phyloP scores from a whole-genome alignment of 2,888 invertebrate species.

The Caenorhabditis sp. region DNA sequence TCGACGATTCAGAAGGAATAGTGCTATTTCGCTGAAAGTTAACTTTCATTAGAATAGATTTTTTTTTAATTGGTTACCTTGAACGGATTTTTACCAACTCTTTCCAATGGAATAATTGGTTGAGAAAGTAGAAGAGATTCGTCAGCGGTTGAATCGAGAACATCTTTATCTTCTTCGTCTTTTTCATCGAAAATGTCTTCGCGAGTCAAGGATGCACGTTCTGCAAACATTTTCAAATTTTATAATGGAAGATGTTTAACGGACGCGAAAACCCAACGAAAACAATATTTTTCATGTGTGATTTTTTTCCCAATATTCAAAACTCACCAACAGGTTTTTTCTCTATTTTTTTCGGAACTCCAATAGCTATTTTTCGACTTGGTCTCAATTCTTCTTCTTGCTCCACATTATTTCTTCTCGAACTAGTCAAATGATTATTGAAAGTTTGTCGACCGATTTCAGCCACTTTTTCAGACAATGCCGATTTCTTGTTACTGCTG shows the following conservation, averaged over 20 bases:
- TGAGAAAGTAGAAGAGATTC: constrained; percentile 16
- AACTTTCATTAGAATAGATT: too few relatives aligned
- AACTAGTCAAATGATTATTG: neutral
- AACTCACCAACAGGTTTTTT: neutral
- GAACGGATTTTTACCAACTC: constrained; percentile 25
- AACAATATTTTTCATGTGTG: neutral
- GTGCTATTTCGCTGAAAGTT: neutral
- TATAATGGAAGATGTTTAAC: too few relatives aligned
- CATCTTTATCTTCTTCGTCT: constrained; percentile 3
- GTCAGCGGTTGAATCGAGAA: constrained; percentile 5
- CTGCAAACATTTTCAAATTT: neutral
- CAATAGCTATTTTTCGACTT: neutral
- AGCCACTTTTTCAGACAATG: constrained; percentile 59
- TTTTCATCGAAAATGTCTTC: neutral
- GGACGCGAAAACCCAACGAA: too few relatives aligned
- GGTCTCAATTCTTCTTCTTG: constrained; percentile 3
- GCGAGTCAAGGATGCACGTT: neutral
- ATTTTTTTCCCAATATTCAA: too few relatives aligned
- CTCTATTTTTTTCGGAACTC: neutral
- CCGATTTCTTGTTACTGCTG: constrained; percentile 43
- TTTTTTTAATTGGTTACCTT: constrained; percentile 1
- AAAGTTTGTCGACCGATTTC: constrained; percentile 24
- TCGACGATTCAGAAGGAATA: neutral
- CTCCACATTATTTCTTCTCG: neutral
- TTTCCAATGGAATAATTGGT: constrained; percentile 13